These are phyloP conservation scores for Paramisgurnus dabryanus DNA, from an alignment of 2,113 vertebrate genomes.

Conservation along the genomic window DNA sequence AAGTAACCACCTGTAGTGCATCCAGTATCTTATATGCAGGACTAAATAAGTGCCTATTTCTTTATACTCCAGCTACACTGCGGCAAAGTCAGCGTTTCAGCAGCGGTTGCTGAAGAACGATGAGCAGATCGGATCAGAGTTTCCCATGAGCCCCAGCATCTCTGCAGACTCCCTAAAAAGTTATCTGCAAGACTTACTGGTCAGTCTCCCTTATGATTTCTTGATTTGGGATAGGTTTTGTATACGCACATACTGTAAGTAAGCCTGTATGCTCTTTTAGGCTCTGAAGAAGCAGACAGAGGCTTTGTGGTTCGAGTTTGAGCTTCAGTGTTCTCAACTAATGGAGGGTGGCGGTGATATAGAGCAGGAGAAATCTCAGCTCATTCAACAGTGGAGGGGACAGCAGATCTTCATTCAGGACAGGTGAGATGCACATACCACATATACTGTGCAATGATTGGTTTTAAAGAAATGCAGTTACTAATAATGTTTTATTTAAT, in stretches of 20 bases:
- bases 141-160: constrained; percentile 60
- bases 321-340: constrained; percentile 58
- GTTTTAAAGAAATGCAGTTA: too few relatives aligned
- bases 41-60: not conserved
- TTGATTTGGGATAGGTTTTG: not conserved
- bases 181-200: constrained; percentile 75
- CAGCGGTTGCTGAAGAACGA: constrained; percentile 63
- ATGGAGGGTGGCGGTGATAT: constrained; percentile 45
- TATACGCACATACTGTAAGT: not conserved
- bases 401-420: constrained; percentile 68
- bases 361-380: constrained; percentile 58
- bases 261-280: constrained; percentile 55
- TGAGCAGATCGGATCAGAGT: constrained; percentile 64
- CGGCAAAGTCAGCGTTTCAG: constrained; percentile 63
- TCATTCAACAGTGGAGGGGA: constrained; percentile 66
- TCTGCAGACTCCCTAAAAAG: constrained; percentile 63
- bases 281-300: constrained; percentile 64
- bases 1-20: too few relatives aligned
- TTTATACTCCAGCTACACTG: constrained; percentile 67
- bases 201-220: constrained; percentile 33
- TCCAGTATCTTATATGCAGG: too few relatives aligned
- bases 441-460: not conserved
- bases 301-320: constrained; percentile 70
- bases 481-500: constrained; percentile 15
- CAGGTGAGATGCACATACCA: constrained; percentile 66